Evolutionary conservation across 2,113 vertebrate genomes (phyloP), one percentile per base, ranked within the genome.

Genomic region (Micronisus gabar): DNA sequence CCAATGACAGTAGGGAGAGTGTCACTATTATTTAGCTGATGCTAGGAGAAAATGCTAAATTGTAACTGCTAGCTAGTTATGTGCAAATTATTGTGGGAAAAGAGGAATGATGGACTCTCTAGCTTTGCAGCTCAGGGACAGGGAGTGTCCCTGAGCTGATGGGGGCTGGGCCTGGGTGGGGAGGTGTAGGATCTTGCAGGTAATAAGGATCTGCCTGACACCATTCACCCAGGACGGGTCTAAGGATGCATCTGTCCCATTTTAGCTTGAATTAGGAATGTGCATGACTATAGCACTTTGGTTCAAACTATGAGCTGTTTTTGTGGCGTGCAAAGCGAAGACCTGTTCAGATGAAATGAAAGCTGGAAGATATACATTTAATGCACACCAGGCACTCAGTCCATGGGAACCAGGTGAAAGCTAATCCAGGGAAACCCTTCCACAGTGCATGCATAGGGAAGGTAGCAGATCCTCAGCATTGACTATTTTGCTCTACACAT

Each of bases 71-170:
- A 96, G 95, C 34, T 36, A 91, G 94, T 97, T 87, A 67, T 41
- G 52, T 13, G 29, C 76, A 92, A 72, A 94, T 97, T 94, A 92
- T 88, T 94, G 95, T 91, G 96, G 87, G 79, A 97, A 96, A 97
- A 96, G 85, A 96, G 93, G 88, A 97, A 95, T 81, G 82, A 97
- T 36, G 81, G 95, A n/a, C 93, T 76, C 85, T 38, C 32, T 32
- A 92, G 81, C 86, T 93, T 93, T 94, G 84, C 90, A 95, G 92
- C 76, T 85, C 55, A 89, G 93, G 86, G 90, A 95, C 50, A 96
- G 88, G 84, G 52, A 94, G 65, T 8, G 3, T 70, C 41, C 16
- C 71, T 13, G 38, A 91, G 22, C 23, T 34, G 70, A 10, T 19
- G 53, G n/a, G 25, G 34, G 12, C 1, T 9, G 3, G 61, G 29